These are phyloP conservation scores for Hymenochirus boettgeri DNA, from an alignment of 2,113 vertebrate genomes.

Conservation along the genomic window DNA sequence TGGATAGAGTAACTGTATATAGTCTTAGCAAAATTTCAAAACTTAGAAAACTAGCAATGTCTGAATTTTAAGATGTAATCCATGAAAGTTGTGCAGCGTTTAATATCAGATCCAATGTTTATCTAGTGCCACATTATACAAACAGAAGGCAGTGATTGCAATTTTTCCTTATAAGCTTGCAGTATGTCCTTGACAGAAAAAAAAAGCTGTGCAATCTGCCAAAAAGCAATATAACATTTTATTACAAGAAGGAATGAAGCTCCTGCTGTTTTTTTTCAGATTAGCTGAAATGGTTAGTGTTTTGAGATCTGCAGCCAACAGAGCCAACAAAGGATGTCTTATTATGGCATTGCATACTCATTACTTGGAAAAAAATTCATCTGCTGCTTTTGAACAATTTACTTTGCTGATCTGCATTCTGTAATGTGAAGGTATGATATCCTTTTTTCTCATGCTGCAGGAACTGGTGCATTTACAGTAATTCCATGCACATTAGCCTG, in stretches of 20 bases:
- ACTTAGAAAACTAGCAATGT: too few relatives aligned
- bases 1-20: too few relatives aligned
- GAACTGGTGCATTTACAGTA: too few relatives aligned
- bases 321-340: neutral
- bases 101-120: conserved; percentile 12
- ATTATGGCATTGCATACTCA: too few relatives aligned
- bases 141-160: conserved; percentile 10
- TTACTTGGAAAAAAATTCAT: too few relatives aligned
- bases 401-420: too few relatives aligned
- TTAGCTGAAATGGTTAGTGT: too few relatives aligned
- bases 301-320: neutral
- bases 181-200: conserved; percentile 7
- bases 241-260: neutral
- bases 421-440: too few relatives aligned
- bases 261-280: conserved; percentile 9
- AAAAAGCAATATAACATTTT: conserved; percentile 3
- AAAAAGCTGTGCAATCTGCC: conserved; percentile 17
- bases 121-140: neutral
- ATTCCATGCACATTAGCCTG: too few relatives aligned
- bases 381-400: too few relatives aligned
- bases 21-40: too few relatives aligned
- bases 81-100: neutral
- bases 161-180: conserved; percentile 2
- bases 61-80: neutral
- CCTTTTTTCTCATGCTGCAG: too few relatives aligned